Base-by-base conservation (phyloP, 1,140 invertebrate species). In the Thaumatotibia leucotreta region DNA sequence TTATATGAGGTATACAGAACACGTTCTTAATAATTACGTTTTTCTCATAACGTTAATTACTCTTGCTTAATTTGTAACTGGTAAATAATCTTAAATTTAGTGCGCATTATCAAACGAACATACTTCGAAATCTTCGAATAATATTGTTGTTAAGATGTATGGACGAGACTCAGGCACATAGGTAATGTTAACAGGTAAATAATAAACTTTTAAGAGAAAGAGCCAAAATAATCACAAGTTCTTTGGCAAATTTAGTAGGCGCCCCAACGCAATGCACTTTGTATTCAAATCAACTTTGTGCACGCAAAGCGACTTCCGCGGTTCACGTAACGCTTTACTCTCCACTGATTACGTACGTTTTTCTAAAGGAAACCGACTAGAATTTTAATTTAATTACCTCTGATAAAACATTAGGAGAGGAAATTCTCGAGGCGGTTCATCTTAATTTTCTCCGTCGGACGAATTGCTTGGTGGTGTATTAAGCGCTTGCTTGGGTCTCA, bases 321-420 rank as follows among this genome's bases (percentile, higher is more conserved):
- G 23, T 58, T 27, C 52, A 27, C 52, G 24, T 58, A 31, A 27
- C 20, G 11, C 11, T 54, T 24, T 24, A 24, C 52, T n/a, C n/a
- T 29, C 24, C 50, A 54, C 23, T 54, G 52, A 58, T 58, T 27
- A 58, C 52, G 52, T 8, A 10, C 23, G 52, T 58, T 58, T 58
- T 29, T 29, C 35, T 39, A n/a, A 14, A 17, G 52, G 23, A 24
- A 58, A 27, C 52, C 52, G 23, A 27, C 22, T 14, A 29, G 52
- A 58, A 58, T 58, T 58, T 29, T 14, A 58, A 58, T 31, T 58
- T 31, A 58, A 58, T 58, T 58, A 58, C 52, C 29, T 58, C 52
- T 58, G 9, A 24, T 29, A 24, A 58, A 52, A 27, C 24, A 58
- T 58, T 58, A 58, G 11, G 52, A 58, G 29, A 29, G 29, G 11